Conservation (phyloP, 2,113 vertebrate species). For the Otocyon megalotis region DNA sequence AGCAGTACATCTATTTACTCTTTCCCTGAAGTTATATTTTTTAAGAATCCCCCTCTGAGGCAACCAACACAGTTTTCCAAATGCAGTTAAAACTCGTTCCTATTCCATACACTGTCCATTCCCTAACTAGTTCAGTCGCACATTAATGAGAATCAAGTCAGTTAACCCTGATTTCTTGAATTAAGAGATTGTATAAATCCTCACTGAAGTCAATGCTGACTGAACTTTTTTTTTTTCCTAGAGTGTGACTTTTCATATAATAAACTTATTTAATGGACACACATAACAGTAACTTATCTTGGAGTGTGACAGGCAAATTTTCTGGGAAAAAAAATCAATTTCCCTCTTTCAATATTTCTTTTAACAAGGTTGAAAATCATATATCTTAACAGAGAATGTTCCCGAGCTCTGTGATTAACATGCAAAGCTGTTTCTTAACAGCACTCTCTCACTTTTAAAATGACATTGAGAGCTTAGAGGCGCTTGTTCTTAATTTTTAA, state of each 20-base stretch:
- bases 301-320: slow-evolving; percentile 83
- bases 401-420: slow-evolving; percentile 80
- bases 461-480: slow-evolving; percentile 81
- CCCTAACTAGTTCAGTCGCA: neutral
- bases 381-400: slow-evolving; percentile 81
- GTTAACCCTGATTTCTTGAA: slow-evolving; percentile 60
- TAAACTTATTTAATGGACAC: slow-evolving; percentile 79
- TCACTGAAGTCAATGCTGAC: slow-evolving; percentile 69
- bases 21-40: slow-evolving; percentile 23
- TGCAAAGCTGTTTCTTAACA: slow-evolving; percentile 85
- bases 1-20: neutral
- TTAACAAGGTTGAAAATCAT: slow-evolving; percentile 79
- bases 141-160: slow-evolving; percentile 28
- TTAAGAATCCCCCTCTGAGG: neutral
- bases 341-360: slow-evolving; percentile 83
- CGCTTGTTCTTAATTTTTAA: slow-evolving; percentile 87
- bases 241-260: slow-evolving; percentile 73
- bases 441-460: slow-evolving; percentile 84
- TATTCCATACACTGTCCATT: neutral
- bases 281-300: slow-evolving; percentile 78
- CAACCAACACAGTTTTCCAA: neutral
- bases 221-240: slow-evolving; percentile 58
- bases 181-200: slow-evolving; percentile 72
- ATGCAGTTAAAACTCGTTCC: neutral
- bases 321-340: slow-evolving; percentile 81